Evolutionary conservation across 1,140 invertebrate genomes (phyloP), one percentile per base, ranked within the genome.

Genomic region (Aphaenogaster floridana): DNA sequence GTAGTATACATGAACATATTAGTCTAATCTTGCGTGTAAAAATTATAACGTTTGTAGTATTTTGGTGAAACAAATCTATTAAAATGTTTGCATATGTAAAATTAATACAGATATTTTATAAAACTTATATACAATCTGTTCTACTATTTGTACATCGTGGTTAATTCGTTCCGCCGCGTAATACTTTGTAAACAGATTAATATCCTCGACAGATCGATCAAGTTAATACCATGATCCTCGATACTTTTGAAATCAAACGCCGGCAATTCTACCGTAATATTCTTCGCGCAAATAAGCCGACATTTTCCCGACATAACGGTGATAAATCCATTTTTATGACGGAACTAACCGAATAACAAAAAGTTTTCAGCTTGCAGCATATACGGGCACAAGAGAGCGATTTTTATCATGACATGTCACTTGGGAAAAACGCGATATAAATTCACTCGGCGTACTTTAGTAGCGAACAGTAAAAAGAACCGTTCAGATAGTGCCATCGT

Each of bases 321-420:
- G 57, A 85, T 77, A 64, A 77, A 77, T 85, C 59, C 57, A 85
- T 61, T 85, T 69, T 77, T 50, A 77, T 39, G 71, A 36, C 34
- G 59, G 39, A 45, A 57, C 36, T 15, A 21, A 13, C n/a, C 36
- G 39, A 54, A 57, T 28, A 57, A 71, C 52, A 59, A 81, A 81
- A 81, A 71, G 39, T 28, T 57, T 34, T 34, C 50, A 45, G 21
- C 45, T 77, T 61, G 11, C 61, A 21, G 17, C 34, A 6, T 17
- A 39, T 28, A 52, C 11, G 5, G 36, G 5, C 79, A 34, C 66
- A 71, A 71, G 50, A 57, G 66, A 81, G 50, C 50, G 64, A 81
- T 71, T 71, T 81, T 81, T 57, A 81, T 71, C 28, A 57, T 57
- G 48, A 48, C 15, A 15, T 71, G 79, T 81, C 50, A 17, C 48